Evolutionary conservation across 2,888 invertebrate genomes (phyloP), one percentile per base, ranked within the genome.

Genomic region (Caenorhabditis macrosperma): DNA sequence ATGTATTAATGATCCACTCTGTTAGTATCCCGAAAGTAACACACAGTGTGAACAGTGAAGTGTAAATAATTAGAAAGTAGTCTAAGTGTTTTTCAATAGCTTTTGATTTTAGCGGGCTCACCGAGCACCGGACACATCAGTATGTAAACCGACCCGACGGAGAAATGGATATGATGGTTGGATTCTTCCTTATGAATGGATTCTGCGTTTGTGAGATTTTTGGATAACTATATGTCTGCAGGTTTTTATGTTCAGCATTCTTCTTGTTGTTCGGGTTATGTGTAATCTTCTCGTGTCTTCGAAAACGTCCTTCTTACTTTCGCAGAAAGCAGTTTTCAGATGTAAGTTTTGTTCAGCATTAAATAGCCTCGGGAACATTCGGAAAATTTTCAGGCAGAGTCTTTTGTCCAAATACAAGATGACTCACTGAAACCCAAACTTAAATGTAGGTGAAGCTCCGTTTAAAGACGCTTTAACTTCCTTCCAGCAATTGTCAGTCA

Each of bases 161-260:
- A 24, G 89, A 89, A 67, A 72, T 89, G 85, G 88, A 88, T 57
- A 89, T 89, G 89, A 83, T 89, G 59, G 81, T 88, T 26, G 89
- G 85, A 15, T 89, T 89, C 74, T 89, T 89, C 46, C 64, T 89
- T 15, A 89, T 89, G 89, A 90, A 89, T 52, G 88, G 88, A 33
- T 78, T 88, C 35, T 89, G 89, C 63, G 84, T 88, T 33, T 85
- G 88, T 88, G 44, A 82, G 87, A n/a, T n/a, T n/a, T n/a, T n/a
- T n/a, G n/a, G n/a, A n/a, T n/a, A n/a, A n/a, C n/a, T n/a, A n/a
- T n/a, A n/a, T n/a, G n/a, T n/a, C n/a, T n/a, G n/a, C n/a, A n/a
- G n/a, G n/a, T n/a, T 17, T 71, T 60, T 17, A 22, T 15, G 24
- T 82, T 44, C 82, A 88, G 88, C 83, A 6, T 88, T 88, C 79